Evolutionary conservation across 2,888 invertebrate species (phyloP), one percentile per base, ranked within the genome.

Genomic region (Empis livida): DNA sequence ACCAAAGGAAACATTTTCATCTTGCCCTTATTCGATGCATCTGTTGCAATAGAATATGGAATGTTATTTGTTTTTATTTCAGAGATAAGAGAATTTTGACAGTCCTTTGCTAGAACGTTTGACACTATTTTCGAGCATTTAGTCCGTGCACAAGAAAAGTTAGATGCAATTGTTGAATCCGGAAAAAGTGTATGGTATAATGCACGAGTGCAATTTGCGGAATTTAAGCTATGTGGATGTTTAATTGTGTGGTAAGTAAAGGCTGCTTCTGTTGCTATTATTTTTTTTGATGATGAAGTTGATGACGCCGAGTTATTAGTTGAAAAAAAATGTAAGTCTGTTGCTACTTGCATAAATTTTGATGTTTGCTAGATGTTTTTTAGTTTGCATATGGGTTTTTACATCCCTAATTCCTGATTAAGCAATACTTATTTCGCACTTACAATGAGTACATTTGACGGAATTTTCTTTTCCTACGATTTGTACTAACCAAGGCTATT

Each of bases 31-130:
- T 39, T 39, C 1, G 41, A 41, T 23, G 41, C 41, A 23, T 41
- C 41, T 23, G 41, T 41, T 41, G 41, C 41, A 23, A 23, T 20
- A 13, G 20, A 20, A 41, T 16, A 41, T 23, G 17, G 41, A 23
- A 41, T 16, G 10, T 20, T 41, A 41, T 41, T 41, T 10, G 10
- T 41, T 17, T 20, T 41, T 13, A 41, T 41, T 5, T 41, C 41
- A 3, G 23, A 41, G 11, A 41, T 41, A 23, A 41, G 23, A 13
- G 20, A 20, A 20, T 41, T 16, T 23, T 23, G 23, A 13, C 20
- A 41, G 10, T 41, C 13, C n/a, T 41, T 41, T n/a, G 41, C 41
- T 23, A 41, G n/a, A 17, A 41, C 41, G 20, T 41, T 41, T 41
- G 41, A 13, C 3, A 41, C 41, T 16, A 41, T 41, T 41, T 41